Evolutionary conservation across 2,797 vertebrate genomes (phyloP).

Genomic region (Gila robusta): DNA sequence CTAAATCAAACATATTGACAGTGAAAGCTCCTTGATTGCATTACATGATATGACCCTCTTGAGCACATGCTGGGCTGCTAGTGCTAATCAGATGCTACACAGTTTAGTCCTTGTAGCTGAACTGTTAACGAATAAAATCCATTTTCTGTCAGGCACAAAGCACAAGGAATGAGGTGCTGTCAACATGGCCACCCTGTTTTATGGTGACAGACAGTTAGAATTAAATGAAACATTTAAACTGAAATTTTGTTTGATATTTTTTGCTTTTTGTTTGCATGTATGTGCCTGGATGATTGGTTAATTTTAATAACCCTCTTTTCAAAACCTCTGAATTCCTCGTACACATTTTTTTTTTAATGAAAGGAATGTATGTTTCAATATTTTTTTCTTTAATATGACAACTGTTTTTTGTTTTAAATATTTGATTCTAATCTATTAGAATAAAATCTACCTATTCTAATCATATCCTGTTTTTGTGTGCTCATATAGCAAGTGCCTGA

Average conservation of each 20-base stretch:
- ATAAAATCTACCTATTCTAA: too few species aligned
- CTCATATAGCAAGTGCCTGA: too few species aligned
- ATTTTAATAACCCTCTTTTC: not conserved
- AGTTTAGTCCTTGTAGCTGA: constrained; percentile 67
- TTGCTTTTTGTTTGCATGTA: not conserved
- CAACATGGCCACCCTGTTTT: constrained; percentile 53
- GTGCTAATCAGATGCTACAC: constrained; percentile 69
- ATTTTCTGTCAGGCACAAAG: constrained; percentile 52
- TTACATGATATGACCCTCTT: constrained; percentile 74
- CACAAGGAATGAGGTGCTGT: constrained; percentile 58
- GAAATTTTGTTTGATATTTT: not conserved
- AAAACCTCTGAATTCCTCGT: too few species aligned
- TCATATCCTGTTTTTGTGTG: too few species aligned
- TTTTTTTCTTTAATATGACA: too few species aligned
- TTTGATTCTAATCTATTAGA: too few species aligned
- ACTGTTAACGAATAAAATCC: constrained; percentile 64
- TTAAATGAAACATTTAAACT: not conserved
- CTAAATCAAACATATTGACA: constrained; percentile 68
- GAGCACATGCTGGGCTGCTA: constrained; percentile 64
- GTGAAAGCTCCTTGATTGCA: constrained; percentile 71
- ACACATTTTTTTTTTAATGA: too few species aligned
- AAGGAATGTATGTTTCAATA: too few species aligned
- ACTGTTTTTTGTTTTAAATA: too few species aligned
- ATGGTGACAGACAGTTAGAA: constrained; percentile 42
- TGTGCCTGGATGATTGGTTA: not conserved